Conservation (phyloP, 1,140 invertebrate species). For the Panulirus ornatus region DNA sequence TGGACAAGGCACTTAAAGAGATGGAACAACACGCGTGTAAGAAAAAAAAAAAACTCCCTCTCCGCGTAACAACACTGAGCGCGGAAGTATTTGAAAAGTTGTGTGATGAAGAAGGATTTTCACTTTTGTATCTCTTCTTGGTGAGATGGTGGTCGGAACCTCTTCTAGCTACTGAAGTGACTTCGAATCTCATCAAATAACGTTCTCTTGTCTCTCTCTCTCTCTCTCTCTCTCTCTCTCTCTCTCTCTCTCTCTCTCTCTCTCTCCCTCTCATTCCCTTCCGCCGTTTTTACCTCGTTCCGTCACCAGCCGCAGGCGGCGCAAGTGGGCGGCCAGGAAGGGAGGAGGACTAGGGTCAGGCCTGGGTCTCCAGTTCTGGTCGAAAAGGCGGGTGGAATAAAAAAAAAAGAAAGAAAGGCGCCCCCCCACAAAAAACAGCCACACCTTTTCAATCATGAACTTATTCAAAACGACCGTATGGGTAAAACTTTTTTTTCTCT, state of each 20-base stretch:
- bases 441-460: constrained; percentile 50
- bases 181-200: too few species aligned
- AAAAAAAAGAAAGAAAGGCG: neutral
- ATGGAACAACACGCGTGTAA: too few species aligned
- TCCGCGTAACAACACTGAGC: too few species aligned
- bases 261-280: neutral
- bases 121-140: too few species aligned
- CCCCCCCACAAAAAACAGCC: constrained; percentile 2
- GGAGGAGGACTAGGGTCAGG: neutral
- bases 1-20: too few species aligned
- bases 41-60: too few species aligned
- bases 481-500: constrained; percentile 14
- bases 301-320: neutral
- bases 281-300: neutral
- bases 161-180: too few species aligned
- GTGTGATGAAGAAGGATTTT: too few species aligned
- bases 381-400: neutral
- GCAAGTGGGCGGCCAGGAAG: neutral
- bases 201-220: neutral
- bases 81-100: too few species aligned
- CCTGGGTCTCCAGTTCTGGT: neutral
- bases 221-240: neutral
- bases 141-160: too few species aligned
- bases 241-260: neutral
- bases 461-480: constrained; percentile 36